Conservation (phyloP, 92 coral and sea anemone genomes). For the Zoanthus sociatus region DNA sequence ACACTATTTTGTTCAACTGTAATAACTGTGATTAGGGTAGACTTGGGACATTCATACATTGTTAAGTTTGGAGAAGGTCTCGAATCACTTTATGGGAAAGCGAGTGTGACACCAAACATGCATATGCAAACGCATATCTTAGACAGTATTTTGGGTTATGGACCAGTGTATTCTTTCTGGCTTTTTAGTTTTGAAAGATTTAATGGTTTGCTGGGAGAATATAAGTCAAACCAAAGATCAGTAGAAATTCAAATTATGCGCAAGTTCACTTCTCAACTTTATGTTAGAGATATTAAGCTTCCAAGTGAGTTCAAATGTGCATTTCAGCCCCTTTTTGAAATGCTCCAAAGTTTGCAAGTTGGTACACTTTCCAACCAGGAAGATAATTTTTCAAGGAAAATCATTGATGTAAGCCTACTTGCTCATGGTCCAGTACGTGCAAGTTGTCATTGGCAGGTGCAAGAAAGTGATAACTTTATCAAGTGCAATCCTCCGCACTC, state of each 20-base stretch:
- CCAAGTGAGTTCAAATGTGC: constrained; percentile 44
- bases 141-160: constrained; percentile 70
- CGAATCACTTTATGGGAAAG: constrained; percentile 67
- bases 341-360: constrained; percentile 31
- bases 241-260: constrained; percentile 70
- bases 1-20: constrained; percentile 55
- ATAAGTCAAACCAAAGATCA: constrained; percentile 58
- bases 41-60: constrained; percentile 59
- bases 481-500: constrained; percentile 45
- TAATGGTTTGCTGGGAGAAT: constrained; percentile 74
- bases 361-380: constrained; percentile 52
- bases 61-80: constrained; percentile 58
- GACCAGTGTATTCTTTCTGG: constrained; percentile 82
- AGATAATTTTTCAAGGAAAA: constrained; percentile 34
- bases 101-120: constrained; percentile 75
- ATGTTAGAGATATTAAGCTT: constrained; percentile 38
- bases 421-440: constrained; percentile 63
- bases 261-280: constrained; percentile 41
- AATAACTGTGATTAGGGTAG: constrained; percentile 60
- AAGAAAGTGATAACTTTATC: constrained; percentile 29
- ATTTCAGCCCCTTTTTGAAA: constrained; percentile 51
- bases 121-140: too few relatives aligned
- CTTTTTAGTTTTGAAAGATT: constrained; percentile 75
- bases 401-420: constrained; percentile 55
- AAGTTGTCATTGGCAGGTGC: constrained; percentile 37